Percentiles rank a stretch among this genome's conserved stretches.
Conservation (phyloP, 2,888 invertebrate species). For the Leptinotarsa rubiginosa region DNA sequence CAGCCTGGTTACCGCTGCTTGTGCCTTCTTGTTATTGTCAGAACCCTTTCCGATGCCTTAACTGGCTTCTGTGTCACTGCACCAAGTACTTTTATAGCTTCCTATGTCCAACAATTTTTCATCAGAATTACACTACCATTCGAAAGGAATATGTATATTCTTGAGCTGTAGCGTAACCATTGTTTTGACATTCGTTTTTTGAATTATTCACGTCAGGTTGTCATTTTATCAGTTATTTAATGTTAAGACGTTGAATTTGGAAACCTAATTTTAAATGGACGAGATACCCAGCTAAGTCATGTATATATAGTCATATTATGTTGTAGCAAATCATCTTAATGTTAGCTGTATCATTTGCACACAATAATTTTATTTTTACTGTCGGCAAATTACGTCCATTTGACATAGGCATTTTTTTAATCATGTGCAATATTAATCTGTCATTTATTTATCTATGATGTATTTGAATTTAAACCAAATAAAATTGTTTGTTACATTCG, state of each 20-base stretch:
- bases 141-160: slow-evolving; percentile 31
- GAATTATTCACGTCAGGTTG: slow-evolving; percentile 52
- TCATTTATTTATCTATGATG: slow-evolving; percentile 67
- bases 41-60: slow-evolving; percentile 55
- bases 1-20: slow-evolving; percentile 63
- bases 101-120: slow-evolving; percentile 51
- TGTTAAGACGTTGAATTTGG: slow-evolving; percentile 56
- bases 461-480: slow-evolving; percentile 67
- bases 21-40: slow-evolving; percentile 64
- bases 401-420: slow-evolving; percentile 65
- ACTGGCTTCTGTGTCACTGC: slow-evolving; percentile 64
- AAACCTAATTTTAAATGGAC: slow-evolving; percentile 62
- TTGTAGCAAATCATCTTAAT: slow-evolving; percentile 62
- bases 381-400: slow-evolving; percentile 63
- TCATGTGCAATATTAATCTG: slow-evolving; percentile 68
- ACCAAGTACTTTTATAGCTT: slow-evolving; percentile 55
- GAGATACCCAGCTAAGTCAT: slow-evolving; percentile 63
- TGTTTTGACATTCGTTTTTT: slow-evolving; percentile 53
- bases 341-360: slow-evolving; percentile 56
- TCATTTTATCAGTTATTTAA: slow-evolving; percentile 60
- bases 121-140: slow-evolving; percentile 36
- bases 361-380: slow-evolving; percentile 49
- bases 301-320: slow-evolving; percentile 64
- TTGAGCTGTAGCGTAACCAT: slow-evolving; percentile 42
- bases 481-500: slow-evolving; percentile 67